Base-by-base conservation (phyloP, 2,797 vertebrate species). In the Scleropages formosus region DNA sequence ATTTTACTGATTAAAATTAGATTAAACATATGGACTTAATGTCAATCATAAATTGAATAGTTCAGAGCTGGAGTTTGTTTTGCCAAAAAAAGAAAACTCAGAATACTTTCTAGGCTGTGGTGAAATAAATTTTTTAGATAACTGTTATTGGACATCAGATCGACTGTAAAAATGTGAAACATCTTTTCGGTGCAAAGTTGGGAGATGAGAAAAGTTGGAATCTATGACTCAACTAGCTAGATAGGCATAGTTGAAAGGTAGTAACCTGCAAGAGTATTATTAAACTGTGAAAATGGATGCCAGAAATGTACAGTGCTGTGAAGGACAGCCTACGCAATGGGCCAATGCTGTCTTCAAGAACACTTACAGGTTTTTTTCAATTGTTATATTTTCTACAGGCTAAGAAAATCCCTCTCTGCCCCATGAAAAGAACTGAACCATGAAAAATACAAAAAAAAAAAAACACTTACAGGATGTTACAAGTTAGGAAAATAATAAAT, bases 151-250 rank as follows among this genome's bases (percentile, higher is more conserved):
- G 2, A 2, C 61, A 4, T 1, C n/a, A n/a, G n/a, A n/a, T n/a
- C n/a, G n/a, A n/a, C n/a, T n/a, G n/a, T n/a, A n/a, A n/a, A n/a
- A n/a, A n/a, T n/a, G n/a, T n/a, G n/a, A n/a, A 44, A 53, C 12
- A 58, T 24, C 62, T 22, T 24, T 39, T 8, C 47, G 18, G 56
- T 22, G 26, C 63, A 44, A 73, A 70, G 73, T 12, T 76, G 27
- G 31, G 53, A 9, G 0, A 24, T 62, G 68, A 72, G 53, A 39
- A 85, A 84, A 66, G 80, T 83, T 80, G 84, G 83, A 80, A 85
- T 82, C 22, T 4, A 53, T 66, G 68, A 62, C 51, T 75, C 65
- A 72, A 27, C 4, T 61, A 58, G 72, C n/a, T 26, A 61, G 53
- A 56, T 39, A 12, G 61, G 53, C 58, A 70, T 71, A 58, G 75